Percentiles rank a stretch among this genome's conserved stretches.
phyloP scores from a whole-genome alignment of 2,888 invertebrate species.

The Mythimna loreyi region DNA sequence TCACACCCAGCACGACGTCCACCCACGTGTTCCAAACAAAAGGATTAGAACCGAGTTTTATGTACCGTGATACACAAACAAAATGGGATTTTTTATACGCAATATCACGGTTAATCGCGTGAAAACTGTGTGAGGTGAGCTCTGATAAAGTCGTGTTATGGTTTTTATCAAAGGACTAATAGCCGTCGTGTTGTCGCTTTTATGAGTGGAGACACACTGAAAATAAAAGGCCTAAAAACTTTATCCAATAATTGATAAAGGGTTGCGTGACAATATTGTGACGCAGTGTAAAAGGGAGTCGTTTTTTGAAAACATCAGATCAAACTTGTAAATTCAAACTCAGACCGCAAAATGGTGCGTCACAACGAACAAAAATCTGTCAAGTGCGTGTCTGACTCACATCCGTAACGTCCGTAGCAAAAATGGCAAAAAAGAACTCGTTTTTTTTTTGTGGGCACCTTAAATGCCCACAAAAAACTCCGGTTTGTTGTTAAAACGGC shows the following conservation, averaged over 20 bases:
- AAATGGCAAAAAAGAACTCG: too few species aligned
- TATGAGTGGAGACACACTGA: conserved; percentile 2
- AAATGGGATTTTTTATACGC: conserved; percentile 44
- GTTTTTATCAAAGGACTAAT: not conserved
- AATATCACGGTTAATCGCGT: conserved; percentile 48
- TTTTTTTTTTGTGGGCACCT: too few species aligned
- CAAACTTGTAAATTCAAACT: conserved; percentile 40
- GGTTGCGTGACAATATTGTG: not conserved
- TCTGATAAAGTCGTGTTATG: conserved; percentile 9
- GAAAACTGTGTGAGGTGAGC: conserved; percentile 31
- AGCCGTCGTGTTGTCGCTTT: conserved; percentile 3
- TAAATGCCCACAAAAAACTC: too few species aligned
- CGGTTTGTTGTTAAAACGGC: too few species aligned
- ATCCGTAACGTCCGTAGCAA: too few species aligned
- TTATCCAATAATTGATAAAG: conserved; percentile 19
- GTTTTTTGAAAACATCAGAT: not conserved
- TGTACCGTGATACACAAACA: conserved; percentile 38
- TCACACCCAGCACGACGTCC: conserved; percentile 4
- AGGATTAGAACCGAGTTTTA: conserved; percentile 42
- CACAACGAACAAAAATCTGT: conserved; percentile 35
- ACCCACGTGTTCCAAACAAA: conserved; percentile 28
- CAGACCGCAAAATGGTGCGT: not conserved
- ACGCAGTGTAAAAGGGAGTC: not conserved
- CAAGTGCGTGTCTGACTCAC: too few species aligned
- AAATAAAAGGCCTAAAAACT: conserved; percentile 4